phyloP scores from a whole-genome alignment of 2,113 vertebrate species.

The Tragelaphus buxtoni region DNA sequence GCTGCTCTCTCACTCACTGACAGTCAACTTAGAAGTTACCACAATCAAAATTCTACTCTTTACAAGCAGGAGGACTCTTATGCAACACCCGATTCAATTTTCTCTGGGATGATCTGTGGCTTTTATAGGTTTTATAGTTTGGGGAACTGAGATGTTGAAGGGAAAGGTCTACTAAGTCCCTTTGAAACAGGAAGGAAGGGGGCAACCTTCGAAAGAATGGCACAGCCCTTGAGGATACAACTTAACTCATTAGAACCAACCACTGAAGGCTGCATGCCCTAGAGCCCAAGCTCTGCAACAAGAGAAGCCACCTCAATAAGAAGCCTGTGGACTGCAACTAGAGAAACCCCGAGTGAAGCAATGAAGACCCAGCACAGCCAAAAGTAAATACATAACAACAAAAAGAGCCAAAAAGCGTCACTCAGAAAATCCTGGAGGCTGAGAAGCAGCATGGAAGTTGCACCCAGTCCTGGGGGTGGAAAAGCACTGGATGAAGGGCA shows the following conservation, averaged over 20 bases:
- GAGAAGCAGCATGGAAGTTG: not conserved
- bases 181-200: not conserved
- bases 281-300: not conserved
- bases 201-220: not conserved
- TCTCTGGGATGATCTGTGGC: not conserved
- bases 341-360: not conserved
- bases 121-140: not conserved
- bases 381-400: not conserved
- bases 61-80: not conserved
- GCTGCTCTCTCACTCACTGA: not conserved
- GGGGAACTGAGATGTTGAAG: not conserved
- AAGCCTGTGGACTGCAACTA: rapidly evolving
- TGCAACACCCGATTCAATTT: not conserved
- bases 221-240: not conserved
- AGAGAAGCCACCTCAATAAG: not conserved
- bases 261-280: not conserved
- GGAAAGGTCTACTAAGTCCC: not conserved
- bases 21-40: too few relatives aligned
- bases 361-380: not conserved
- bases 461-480: too few relatives aligned
- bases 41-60: not conserved
- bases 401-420: not conserved
- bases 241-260: not conserved
- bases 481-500: not conserved
- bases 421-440: not conserved